phyloP scores from a whole-genome alignment of 2,888 invertebrate genomes.

The Tanypteryx hageni region DNA sequence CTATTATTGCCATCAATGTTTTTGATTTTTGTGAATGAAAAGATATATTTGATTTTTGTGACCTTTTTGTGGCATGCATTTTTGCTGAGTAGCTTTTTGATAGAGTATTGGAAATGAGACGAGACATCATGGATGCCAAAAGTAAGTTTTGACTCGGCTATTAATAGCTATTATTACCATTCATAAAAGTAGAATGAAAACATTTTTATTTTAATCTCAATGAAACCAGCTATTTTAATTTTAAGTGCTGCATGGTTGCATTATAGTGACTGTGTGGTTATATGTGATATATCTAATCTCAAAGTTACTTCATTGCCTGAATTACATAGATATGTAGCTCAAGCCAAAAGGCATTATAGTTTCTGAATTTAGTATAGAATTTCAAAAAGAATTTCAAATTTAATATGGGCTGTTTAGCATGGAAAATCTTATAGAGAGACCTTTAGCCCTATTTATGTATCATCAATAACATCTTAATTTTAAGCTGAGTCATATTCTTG shows the following conservation, averaged over 20 bases:
- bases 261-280: conserved; percentile 66
- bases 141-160: conserved; percentile 60
- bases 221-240: conserved; percentile 65
- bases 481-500: conserved; percentile 34
- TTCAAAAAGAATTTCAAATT: conserved; percentile 29
- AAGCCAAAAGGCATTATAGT: conserved; percentile 59
- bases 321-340: conserved; percentile 57
- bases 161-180: conserved; percentile 52
- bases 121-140: conserved; percentile 68
- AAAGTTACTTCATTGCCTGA: conserved; percentile 57
- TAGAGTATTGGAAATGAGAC: conserved; percentile 40
- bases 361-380: conserved; percentile 51
- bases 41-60: conserved; percentile 65
- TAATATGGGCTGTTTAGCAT: conserved; percentile 54
- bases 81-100: conserved; percentile 54
- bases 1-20: conserved; percentile 57
- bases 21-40: conserved; percentile 63
- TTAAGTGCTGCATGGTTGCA: conserved; percentile 69
- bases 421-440: conserved; percentile 36
- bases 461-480: conserved; percentile 45
- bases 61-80: conserved; percentile 60
- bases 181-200: conserved; percentile 53
- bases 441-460: conserved; percentile 43
- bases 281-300: conserved; percentile 61
- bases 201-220: conserved; percentile 59